Conservation (phyloP, 2,888 invertebrate genomes). For the Mythimna ferrago region DNA sequence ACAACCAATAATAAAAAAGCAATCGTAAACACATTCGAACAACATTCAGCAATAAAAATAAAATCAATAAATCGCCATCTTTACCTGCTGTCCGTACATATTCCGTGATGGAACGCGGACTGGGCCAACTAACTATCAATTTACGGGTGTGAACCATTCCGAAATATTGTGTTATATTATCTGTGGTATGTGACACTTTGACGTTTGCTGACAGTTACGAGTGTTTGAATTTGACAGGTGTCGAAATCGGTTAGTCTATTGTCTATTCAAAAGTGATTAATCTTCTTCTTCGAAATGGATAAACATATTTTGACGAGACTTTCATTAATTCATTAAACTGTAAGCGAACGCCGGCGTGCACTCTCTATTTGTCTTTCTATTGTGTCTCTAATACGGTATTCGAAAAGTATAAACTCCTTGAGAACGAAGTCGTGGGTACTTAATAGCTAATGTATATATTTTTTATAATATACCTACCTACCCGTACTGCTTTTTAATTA, state of each 20-base stretch:
- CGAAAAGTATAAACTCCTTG: no score
- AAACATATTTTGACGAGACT: no score
- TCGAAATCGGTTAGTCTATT: background rate
- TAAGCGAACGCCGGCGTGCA: no score
- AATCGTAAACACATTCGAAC: background rate
- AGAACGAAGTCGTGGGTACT: no score
- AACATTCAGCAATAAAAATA: slow-evolving; percentile 37
- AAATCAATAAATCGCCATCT: slow-evolving; percentile 34
- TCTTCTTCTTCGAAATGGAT: no score
- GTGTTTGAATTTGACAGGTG: slow-evolving; percentile 7
- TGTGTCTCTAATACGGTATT: no score
- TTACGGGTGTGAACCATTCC: slow-evolving; percentile 50
- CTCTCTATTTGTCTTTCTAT: no score
- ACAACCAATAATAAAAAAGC: background rate
- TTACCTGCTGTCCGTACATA: slow-evolving; percentile 66
- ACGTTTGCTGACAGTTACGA: slow-evolving; percentile 43
- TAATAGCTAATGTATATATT: no score
- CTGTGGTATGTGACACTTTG: slow-evolving; percentile 54
- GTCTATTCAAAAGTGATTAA: background rate
- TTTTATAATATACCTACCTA: no score
- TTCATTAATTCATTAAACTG: no score
- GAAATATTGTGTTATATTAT: slow-evolving; percentile 46
- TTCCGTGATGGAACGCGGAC: slow-evolving; percentile 76
- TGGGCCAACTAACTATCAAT: slow-evolving; percentile 59
- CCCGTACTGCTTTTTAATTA: no score